Evolutionary conservation across 2,888 invertebrate genomes (phyloP), one percentile per base, ranked within the genome.

Genomic region (Hypomecis atomaria): DNA sequence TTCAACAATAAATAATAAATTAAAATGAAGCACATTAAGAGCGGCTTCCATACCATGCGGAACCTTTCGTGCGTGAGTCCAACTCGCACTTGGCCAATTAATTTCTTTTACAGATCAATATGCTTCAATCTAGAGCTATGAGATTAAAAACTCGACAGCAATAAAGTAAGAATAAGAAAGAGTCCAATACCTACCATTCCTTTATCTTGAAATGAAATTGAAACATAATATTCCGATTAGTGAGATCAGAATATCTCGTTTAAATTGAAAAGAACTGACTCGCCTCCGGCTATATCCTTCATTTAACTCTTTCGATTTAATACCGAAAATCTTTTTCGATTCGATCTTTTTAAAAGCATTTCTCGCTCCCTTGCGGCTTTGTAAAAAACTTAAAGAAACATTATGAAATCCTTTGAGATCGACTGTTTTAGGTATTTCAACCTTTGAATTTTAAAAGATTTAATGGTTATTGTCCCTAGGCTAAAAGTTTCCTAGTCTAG

Each of bases 221-320:
- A 80, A 86, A 89, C 88, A 88, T 84, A 85, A 88, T 86, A 87
- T 89, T 88, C 78, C 87, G 86, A 89, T 91, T 90, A 90, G 82
- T 67, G 73, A 73, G 78, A 83, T 84, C 85, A 76, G 74, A 74
- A 79, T 80, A 73, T 81, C 79, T 77, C 78, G 71, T 75, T 79
- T 78, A 83, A 85, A 87, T 86, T 84, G 82, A 85, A 88, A 85
- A 77, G 79, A 84, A 73, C 78, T 79, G 75, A 75, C 71, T 76
- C 68, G 85, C 90, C 81, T 56, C 66, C 34, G 83, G 90, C 85
- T 67, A 77, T 77, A 81, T 81, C 84, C 81, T 83, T 88, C 85
- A 87, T 88, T n/a, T 85, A 89, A 86, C 81, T 86, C 82, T 82
- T 86, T 85, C 82, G 73, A 85, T 86, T 84, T 78, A 78, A 80